phyloP scores from a whole-genome alignment of 1,140 invertebrate species.

The Zaprionus vittiger region DNA sequence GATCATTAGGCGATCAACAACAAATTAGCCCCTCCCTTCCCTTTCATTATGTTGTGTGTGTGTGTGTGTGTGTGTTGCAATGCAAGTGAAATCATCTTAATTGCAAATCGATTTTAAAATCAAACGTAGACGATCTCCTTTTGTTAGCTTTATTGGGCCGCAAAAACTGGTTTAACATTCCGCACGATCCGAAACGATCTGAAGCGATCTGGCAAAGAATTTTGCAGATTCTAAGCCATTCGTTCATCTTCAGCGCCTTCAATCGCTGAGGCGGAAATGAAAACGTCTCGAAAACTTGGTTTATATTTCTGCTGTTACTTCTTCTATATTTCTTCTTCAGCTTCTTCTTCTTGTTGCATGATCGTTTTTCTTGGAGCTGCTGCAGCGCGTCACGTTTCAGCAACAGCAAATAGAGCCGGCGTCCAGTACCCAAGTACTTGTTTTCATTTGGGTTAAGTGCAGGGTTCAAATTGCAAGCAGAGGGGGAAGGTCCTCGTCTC shows the following conservation, averaged over 20 bases:
- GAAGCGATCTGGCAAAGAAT: background rate
- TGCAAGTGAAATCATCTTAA: constrained; percentile 77
- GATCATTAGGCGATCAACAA: constrained; percentile 31
- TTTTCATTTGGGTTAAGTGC: constrained; percentile 45
- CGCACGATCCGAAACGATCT: constrained; percentile 26
- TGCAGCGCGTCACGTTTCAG: constrained; percentile 60
- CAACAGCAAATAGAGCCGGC: constrained; percentile 3
- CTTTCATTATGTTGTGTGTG: constrained; percentile 10
- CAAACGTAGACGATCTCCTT: constrained; percentile 25
- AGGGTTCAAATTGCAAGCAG: constrained; percentile 42
- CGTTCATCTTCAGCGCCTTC: constrained; percentile 69
- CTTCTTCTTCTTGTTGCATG: constrained; percentile 20
- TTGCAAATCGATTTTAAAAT: constrained; percentile 68
- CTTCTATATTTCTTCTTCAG: constrained; percentile 7
- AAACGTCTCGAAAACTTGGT: constrained; percentile 34
- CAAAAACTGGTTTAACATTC: constrained; percentile 69
- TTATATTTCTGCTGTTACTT: constrained; percentile 37
- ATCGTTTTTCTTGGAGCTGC: constrained; percentile 25
- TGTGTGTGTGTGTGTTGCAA: constrained; percentile 31
- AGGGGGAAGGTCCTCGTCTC: background rate
- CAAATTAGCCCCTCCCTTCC: constrained; percentile 9
- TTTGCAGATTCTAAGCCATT: constrained; percentile 67
- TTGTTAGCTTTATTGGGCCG: constrained; percentile 49
- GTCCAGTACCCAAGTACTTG: constrained; percentile 22
- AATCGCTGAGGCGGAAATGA: constrained; percentile 72